A percentile compares a stretch with the other conserved stretches of the same genome.
These are phyloP conservation scores for Prionchulus punctatus DNA, from an alignment of 2,888 invertebrate genomes.

Conservation along the genomic window DNA sequence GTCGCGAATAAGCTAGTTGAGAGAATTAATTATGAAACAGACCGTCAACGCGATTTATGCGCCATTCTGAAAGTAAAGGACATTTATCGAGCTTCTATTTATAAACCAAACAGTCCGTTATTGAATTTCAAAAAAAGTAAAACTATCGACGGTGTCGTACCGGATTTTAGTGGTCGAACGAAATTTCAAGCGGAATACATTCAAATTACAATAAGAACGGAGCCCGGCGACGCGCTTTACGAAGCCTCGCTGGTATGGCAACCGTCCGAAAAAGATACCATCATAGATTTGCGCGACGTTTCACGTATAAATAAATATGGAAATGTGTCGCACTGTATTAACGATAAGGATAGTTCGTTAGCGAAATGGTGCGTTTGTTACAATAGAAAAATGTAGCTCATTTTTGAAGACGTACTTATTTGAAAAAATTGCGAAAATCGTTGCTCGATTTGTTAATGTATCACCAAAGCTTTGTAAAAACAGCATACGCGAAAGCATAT, in stretches of 20 bases:
- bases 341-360: constrained; percentile 33
- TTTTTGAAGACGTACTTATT: too few species aligned
- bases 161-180: constrained; percentile 17
- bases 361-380: constrained; percentile 28
- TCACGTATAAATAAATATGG: constrained; percentile 69
- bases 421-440: too few species aligned
- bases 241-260: constrained; percentile 59
- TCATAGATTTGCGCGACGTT: constrained; percentile 51
- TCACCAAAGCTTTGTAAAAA: too few species aligned
- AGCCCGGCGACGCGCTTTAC: constrained; percentile 59
- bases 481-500: too few species aligned
- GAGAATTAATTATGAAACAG: constrained; percentile 18
- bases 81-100: constrained; percentile 17
- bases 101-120: constrained; percentile 20
- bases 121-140: constrained; percentile 24
- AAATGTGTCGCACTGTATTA: constrained; percentile 57
- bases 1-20: not conserved
- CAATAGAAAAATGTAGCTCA: too few species aligned
- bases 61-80: constrained; percentile 15
- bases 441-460: too few species aligned
- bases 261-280: constrained; percentile 42
- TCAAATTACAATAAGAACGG: constrained; percentile 56
- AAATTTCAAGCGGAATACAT: constrained; percentile 48
- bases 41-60: constrained; percentile 16
- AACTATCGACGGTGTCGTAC: constrained; percentile 27